Evolutionary conservation across 2,888 invertebrate genomes (phyloP).

Genomic region (Calameuta filiformis): DNA sequence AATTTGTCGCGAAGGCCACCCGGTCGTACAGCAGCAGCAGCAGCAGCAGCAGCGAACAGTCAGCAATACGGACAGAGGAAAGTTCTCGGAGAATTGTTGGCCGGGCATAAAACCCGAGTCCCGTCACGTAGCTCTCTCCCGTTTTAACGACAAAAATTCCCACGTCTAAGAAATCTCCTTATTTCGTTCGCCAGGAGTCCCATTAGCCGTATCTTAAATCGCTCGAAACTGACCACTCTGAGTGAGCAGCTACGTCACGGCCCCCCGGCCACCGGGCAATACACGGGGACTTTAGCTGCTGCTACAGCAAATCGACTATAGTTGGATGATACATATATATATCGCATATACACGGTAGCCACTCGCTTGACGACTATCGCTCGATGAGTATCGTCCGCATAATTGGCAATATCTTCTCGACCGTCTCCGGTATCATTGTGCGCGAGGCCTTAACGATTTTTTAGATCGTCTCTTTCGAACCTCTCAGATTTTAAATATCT

Average conservation of each 20-base stretch:
- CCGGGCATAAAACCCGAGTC: background rate
- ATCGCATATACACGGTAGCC: background rate
- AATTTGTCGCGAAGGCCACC: slow-evolving; percentile 41
- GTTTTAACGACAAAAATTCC: slow-evolving; percentile 30
- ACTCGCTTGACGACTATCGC: background rate
- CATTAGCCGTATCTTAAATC: slow-evolving; percentile 6
- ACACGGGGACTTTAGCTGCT: too few relatives aligned
- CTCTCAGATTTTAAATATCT: background rate
- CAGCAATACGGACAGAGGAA: too few relatives aligned
- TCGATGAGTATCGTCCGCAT: slow-evolving; percentile 33
- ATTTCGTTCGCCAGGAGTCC: background rate
- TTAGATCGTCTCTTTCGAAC: background rate
- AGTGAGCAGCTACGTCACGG: too few relatives aligned
- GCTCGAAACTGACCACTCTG: background rate
- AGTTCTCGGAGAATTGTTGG: too few relatives aligned
- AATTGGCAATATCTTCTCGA: slow-evolving; percentile 27
- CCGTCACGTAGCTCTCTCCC: slow-evolving; percentile 5
- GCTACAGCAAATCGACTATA: too few relatives aligned
- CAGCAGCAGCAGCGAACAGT: background rate
- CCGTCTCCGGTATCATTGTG: background rate
- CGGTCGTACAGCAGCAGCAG: background rate
- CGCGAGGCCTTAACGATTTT: background rate
- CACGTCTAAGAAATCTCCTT: slow-evolving; percentile 20
- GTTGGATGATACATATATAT: too few relatives aligned
- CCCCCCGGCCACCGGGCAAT: too few relatives aligned